phyloP scores from a whole-genome alignment of 2,113 vertebrate genomes.

The Amazona guildingii region DNA sequence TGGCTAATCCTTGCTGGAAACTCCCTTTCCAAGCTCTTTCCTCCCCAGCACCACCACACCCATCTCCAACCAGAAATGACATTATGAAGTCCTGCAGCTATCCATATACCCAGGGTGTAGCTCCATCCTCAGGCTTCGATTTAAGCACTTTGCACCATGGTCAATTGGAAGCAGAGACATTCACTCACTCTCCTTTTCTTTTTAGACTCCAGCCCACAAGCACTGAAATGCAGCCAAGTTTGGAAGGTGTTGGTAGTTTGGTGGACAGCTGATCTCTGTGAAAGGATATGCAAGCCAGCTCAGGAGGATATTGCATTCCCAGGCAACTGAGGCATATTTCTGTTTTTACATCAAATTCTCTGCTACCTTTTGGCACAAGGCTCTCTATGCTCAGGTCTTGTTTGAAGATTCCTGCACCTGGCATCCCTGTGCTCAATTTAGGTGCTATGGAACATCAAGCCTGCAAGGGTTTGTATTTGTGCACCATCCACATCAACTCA shows the following conservation, averaged over 20 bases:
- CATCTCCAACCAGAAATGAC: conserved; percentile 11
- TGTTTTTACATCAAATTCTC: background rate
- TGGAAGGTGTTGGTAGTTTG: background rate
- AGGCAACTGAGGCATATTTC: background rate
- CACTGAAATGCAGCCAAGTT: background rate
- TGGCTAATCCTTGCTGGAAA: background rate
- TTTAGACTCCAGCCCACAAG: background rate
- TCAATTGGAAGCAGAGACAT: background rate
- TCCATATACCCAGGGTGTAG: background rate
- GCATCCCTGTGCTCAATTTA: background rate
- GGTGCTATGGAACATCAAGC: background rate
- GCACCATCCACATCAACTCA: background rate
- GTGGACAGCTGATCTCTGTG: background rate
- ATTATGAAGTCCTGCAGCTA: background rate
- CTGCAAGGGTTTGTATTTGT: background rate
- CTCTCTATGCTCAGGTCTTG: background rate
- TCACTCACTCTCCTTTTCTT: background rate
- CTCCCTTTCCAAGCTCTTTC: background rate
- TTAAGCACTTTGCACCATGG: background rate
- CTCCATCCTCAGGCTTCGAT: background rate
- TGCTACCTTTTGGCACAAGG: conserved; percentile 22
- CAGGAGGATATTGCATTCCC: background rate
- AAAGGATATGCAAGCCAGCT: background rate
- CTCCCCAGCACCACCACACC: conserved; percentile 33
- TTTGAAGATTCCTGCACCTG: background rate